Base-by-base conservation (phyloP, 2,797 vertebrate genomes). In the Epinephelus coioides region DNA sequence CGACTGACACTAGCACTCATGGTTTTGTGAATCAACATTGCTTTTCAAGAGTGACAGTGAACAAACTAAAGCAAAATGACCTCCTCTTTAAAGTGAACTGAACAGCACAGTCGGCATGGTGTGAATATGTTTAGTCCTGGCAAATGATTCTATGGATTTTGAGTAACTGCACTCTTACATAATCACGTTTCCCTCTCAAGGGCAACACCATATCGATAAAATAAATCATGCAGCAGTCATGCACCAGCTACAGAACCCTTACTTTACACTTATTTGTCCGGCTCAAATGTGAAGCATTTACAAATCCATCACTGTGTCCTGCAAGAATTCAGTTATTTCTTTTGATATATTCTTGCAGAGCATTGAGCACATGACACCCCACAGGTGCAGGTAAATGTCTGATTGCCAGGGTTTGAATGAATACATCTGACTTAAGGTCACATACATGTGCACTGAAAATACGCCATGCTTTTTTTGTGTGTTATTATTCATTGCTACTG, bases 201-300 rank as follows among this genome's bases (percentile, higher is more conserved):
- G 82, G 71, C 86, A 81, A 78, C 72, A 67, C 77, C 70, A 76
- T 86, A 91, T 91, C 88, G 83, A 85, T 79, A 74, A 76, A 90
- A 88, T 88, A 78, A 76, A 90, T 86, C 80, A 85, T 59, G 34
- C 54, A 43, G 69, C 49, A 27, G 43, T 69, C 87, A 62, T 72
- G 66, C 70, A 79, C 79, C 70, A 59, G 81, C 78, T 47, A 21
- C 62, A 69, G 23, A 75, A 74, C 49, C 67, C 51, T 57, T 59
- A 79, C 43, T 66, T 69, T 51, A 62, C 60, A 47, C 50, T 78
- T 73, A 75, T 68, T 59, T 69, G 70, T 81, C 68, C 47, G 64
- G 64, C 67, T 85, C 71, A 50, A 56, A 50, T 72, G 69, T 75
- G 57, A 79, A 76, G 11, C 43, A 43, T 76, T 61, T 50, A 50